These are phyloP conservation scores for Allygus modestus DNA, from an alignment of 2,888 invertebrate genomes.

Conservation along the genomic window DNA sequence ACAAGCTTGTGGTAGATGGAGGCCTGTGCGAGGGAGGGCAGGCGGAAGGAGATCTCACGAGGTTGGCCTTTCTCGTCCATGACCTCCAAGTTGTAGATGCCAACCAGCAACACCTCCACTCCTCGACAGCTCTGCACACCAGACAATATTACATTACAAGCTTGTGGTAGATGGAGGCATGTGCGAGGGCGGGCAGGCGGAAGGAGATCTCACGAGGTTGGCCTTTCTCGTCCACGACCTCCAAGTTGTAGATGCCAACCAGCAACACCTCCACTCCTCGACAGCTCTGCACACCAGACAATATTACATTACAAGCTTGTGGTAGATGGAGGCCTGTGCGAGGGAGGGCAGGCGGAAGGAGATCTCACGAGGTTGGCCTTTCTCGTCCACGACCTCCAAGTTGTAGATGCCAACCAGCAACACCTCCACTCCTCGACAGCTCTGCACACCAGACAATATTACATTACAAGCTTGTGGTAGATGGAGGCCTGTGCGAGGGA, in stretches of 20 bases:
- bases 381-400: no score
- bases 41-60: constrained; percentile 89
- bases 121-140: constrained; percentile 75
- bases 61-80: constrained; percentile 92
- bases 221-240: constrained; percentile 90
- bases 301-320: no score
- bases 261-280: constrained; percentile 78
- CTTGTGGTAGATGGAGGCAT: constrained; percentile 96
- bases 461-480: constrained; percentile 97
- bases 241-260: constrained; percentile 90
- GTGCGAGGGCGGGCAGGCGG: constrained; percentile 92
- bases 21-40: constrained; percentile 93
- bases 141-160: no score
- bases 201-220: constrained; percentile 91
- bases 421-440: no score
- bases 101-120: constrained; percentile 78
- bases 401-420: no score
- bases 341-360: no score
- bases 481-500: constrained; percentile 94
- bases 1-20: constrained; percentile 97
- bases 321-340: no score
- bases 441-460: no score
- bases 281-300: constrained; percentile 74
- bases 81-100: constrained; percentile 92
- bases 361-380: no score